These are phyloP conservation scores for Anser brachyrhynchus DNA, from an alignment of 2,113 vertebrate genomes.

Conservation along the genomic window DNA sequence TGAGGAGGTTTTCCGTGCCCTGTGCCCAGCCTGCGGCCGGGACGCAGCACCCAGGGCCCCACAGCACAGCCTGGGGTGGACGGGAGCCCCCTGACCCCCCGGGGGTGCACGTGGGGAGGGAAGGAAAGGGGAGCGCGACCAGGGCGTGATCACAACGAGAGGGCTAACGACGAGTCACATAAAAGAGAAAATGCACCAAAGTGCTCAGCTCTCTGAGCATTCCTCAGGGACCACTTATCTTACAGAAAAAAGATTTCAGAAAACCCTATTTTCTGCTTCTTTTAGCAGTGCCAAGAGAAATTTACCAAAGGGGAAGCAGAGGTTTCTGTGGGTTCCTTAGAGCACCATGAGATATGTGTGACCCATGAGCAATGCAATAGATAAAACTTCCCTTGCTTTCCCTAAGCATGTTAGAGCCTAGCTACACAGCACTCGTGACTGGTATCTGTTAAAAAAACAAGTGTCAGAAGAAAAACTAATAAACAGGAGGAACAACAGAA, in stretches of 20 bases:
- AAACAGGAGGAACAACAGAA: not conserved
- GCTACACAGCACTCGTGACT: accelerated
- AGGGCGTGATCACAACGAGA: not conserved
- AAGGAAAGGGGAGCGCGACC: not conserved
- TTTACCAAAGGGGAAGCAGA: not conserved
- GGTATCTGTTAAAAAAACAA: accelerated
- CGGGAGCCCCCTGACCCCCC: not conserved
- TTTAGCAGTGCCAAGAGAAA: not conserved
- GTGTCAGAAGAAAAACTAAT: not conserved
- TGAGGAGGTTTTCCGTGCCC: not conserved
- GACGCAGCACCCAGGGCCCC: not conserved
- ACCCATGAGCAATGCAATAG: accelerated
- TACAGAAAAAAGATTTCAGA: not conserved
- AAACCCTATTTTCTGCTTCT: not conserved
- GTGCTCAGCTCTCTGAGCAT: accelerated
- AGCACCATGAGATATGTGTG: accelerated
- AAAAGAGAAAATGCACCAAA: not conserved
- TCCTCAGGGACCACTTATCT: accelerated
- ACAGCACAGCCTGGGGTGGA: accelerated
- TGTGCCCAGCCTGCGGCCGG: not conserved
- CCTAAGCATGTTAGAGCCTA: not conserved
- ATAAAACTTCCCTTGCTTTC: not conserved
- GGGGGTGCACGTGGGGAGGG: too few species aligned
- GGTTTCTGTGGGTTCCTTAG: not conserved
- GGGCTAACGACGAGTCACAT: not conserved